Percentiles rank a stretch among this genome's conserved stretches.
These are phyloP conservation scores for Coenonympha arcania DNA, from an alignment of 2,888 invertebrate species.

Conservation along the genomic window DNA sequence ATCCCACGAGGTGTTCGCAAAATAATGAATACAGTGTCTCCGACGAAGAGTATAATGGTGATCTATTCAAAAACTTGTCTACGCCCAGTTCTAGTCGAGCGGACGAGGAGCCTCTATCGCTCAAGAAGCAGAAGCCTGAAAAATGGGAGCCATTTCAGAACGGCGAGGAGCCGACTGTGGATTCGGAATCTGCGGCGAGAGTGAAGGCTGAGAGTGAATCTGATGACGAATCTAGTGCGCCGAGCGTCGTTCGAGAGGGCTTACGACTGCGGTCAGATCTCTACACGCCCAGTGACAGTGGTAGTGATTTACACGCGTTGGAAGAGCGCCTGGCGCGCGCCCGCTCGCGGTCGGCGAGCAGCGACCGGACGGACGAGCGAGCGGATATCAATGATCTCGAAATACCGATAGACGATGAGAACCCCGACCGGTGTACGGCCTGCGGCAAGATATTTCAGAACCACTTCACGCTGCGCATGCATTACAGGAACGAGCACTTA, in stretches of 20 bases:
- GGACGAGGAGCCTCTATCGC: slow-evolving; percentile 62
- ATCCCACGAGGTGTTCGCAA: slow-evolving; percentile 83
- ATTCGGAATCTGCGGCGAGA: slow-evolving; percentile 56
- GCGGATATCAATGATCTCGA: slow-evolving; percentile 75
- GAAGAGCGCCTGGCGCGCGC: slow-evolving; percentile 71
- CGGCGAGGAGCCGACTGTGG: slow-evolving; percentile 57
- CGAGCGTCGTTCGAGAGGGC: slow-evolving; percentile 67
- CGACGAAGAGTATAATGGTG: slow-evolving; percentile 64
- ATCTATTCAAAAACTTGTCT: slow-evolving; percentile 63
- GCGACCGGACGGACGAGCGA: slow-evolving; percentile 60
- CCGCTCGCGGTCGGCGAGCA: slow-evolving; percentile 62
- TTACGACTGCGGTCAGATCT: slow-evolving; percentile 62
- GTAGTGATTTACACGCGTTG: slow-evolving; percentile 68
- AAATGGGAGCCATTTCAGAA: slow-evolving; percentile 65
- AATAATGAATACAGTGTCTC: slow-evolving; percentile 66
- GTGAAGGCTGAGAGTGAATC: slow-evolving; percentile 71
- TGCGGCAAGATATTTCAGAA: slow-evolving; percentile 93
- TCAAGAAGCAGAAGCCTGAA: slow-evolving; percentile 68
- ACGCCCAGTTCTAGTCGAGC: slow-evolving; percentile 57
- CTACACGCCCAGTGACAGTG: slow-evolving; percentile 70
- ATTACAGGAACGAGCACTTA: slow-evolving; percentile 92
- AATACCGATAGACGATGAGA: slow-evolving; percentile 90
- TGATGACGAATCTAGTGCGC: slow-evolving; percentile 66
- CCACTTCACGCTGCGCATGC: slow-evolving; percentile 91
- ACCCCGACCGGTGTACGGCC: slow-evolving; percentile 87